These are phyloP conservation scores for Drymodes brunneopygia DNA, from an alignment of 2,113 vertebrate genomes.

Conservation along the genomic window DNA sequence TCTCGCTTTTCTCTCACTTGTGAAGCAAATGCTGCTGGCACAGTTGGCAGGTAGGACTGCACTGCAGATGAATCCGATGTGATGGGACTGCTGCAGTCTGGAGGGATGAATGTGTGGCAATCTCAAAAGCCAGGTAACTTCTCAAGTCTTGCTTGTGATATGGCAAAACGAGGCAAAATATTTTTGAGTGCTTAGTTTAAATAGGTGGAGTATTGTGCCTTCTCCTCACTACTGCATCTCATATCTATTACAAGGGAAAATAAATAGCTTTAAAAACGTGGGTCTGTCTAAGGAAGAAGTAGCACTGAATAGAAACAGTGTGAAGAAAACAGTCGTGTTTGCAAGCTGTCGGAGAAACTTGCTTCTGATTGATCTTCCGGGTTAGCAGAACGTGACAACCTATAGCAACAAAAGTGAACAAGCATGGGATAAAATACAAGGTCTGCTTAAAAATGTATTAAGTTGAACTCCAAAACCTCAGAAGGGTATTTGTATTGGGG, in stretches of 20 bases:
- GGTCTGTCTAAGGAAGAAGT: neutral
- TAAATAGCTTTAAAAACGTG: neutral
- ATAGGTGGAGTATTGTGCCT: neutral
- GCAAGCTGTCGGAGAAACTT: slow-evolving; percentile 13
- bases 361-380: neutral
- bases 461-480: neutral
- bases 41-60: slow-evolving; percentile 16
- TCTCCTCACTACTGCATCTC: neutral
- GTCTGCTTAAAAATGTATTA: slow-evolving; percentile 18
- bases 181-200: neutral
- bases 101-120: neutral
- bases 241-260: neutral
- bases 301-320: slow-evolving; percentile 27
- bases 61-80: neutral
- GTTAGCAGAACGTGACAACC: slow-evolving; percentile 42
- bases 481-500: neutral
- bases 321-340: slow-evolving; percentile 35
- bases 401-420: slow-evolving; percentile 7
- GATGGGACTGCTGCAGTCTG: neutral
- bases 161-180: neutral
- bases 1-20: neutral
- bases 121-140: neutral
- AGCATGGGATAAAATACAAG: neutral
- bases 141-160: neutral
- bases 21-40: neutral